Base-by-base conservation (phyloP, 2,797 vertebrate species). In the Channa striata region DNA sequence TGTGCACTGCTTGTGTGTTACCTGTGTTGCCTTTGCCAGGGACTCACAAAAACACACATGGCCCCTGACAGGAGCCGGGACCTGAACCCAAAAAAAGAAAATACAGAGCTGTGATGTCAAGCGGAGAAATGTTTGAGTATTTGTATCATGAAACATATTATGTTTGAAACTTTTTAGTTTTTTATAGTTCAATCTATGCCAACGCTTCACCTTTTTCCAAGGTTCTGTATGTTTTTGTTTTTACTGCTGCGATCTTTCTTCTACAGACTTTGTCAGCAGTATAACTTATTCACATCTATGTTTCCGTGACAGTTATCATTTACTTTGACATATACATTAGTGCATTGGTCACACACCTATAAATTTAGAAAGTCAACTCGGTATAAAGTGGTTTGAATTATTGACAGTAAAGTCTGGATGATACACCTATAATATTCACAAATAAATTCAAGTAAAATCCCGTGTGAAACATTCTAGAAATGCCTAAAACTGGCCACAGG, bases 11-110 rank as follows among this genome's bases (percentile, higher is more conserved):
- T 51, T 42, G 30, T 43, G 36, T 65, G 65, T 78, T 68, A 85
- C 56, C 60, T 82, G 74, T 78, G 70, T 84, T 78, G 68, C 81
- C 74, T 74, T 78, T 83, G 61, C 49, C 59, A 1, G 52, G 68
- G 69, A 83, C 57, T 79, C 67, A 80, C 49, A 70, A 56, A 82
- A 43, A 68, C 59, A 57, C 62, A 80, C 68, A 63, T 44, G 53
- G 66, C 40, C 59, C n/a, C 36, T 61, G 75, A 64, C 66, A 57
- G 23, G 39, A 70, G 52, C 66, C 71, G 64, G 79, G 60, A 17
- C 5, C 59, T 59, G 23, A 58, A 21, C 4, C 68, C 20, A 59
- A 67, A 76, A 68, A 57, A 46, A 71, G n/a, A 39, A 70, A 51
- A 42, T 33, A 16, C 61, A 63, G 63, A 23, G 30, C 42, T 56